These are phyloP conservation scores for Corythaixoides concolor DNA, from an alignment of 2,113 vertebrate genomes.

Conservation along the genomic window DNA sequence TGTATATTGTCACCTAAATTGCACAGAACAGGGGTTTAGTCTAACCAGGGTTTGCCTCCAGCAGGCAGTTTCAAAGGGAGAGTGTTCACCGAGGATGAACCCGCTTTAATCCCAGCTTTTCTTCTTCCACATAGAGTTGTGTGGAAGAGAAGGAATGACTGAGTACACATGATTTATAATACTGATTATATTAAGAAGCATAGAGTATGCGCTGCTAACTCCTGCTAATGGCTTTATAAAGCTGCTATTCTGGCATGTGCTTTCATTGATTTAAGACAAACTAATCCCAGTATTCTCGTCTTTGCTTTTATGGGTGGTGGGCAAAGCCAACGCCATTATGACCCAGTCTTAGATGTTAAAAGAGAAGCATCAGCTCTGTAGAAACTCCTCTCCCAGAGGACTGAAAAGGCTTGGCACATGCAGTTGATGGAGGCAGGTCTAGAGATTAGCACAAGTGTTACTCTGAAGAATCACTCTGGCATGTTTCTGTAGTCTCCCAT, in stretches of 20 bases:
- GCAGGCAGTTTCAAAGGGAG: background rate
- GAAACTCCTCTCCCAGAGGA: background rate
- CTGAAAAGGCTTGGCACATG: background rate
- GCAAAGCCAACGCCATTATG: background rate
- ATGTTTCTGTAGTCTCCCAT: background rate
- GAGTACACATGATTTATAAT: background rate
- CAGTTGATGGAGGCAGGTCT: background rate
- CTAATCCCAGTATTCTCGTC: background rate
- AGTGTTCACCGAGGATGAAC: background rate
- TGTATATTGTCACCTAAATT: background rate
- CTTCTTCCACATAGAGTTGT: background rate
- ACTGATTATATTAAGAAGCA: background rate
- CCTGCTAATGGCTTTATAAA: background rate
- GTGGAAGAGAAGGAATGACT: background rate
- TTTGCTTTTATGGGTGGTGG: background rate
- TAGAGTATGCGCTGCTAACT: background rate
- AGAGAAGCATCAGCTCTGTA: background rate
- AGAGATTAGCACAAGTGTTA: background rate
- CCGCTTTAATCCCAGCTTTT: background rate
- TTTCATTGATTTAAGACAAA: background rate
- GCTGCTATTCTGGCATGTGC: background rate
- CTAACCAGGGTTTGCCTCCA: background rate
- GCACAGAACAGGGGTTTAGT: background rate
- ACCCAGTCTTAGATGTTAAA: background rate
- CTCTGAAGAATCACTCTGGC: background rate